Evolutionary conservation across 1,140 invertebrate genomes (phyloP).

Genomic region (Andrena cerasifolii): DNA sequence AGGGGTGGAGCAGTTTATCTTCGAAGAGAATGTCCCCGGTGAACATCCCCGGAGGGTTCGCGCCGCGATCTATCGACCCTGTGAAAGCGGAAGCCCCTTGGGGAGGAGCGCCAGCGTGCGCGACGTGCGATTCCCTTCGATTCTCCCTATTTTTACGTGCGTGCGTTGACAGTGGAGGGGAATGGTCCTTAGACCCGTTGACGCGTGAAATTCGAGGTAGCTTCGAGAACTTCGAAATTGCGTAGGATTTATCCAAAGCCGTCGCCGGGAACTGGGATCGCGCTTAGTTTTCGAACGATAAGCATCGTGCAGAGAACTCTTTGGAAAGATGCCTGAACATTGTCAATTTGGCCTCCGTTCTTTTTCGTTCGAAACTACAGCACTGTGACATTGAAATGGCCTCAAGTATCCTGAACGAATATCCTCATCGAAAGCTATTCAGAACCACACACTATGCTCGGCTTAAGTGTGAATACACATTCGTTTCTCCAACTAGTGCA

Average conservation of each 20-base stretch:
- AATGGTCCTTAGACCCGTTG: neutral
- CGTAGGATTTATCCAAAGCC: neutral
- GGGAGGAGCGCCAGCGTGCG: conserved; percentile 29
- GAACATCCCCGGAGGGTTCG: conserved; percentile 36
- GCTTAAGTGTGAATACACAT: too few species aligned
- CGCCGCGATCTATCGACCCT: conserved; percentile 50
- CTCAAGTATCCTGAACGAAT: too few species aligned
- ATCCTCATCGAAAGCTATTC: too few species aligned
- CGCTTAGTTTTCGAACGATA: conserved; percentile 24
- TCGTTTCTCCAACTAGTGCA: too few species aligned
- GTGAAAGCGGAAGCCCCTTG: conserved; percentile 41
- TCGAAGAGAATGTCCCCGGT: conserved; percentile 40
- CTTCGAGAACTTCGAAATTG: conserved; percentile 6
- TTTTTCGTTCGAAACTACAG: neutral
- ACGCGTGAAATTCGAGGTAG: conserved; percentile 23
- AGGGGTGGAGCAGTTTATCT: conserved; percentile 50
- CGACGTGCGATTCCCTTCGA: conserved; percentile 37
- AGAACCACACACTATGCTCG: too few species aligned
- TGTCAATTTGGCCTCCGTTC: neutral
- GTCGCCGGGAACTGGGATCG: neutral
- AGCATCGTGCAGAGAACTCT: neutral
- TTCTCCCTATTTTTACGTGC: conserved; percentile 20
- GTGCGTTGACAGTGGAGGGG: neutral
- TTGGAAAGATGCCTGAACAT: conserved; percentile 6
- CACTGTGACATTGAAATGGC: too few species aligned